Base-by-base conservation (phyloP, 2,113 vertebrate species). In the Noctilio leporinus region DNA sequence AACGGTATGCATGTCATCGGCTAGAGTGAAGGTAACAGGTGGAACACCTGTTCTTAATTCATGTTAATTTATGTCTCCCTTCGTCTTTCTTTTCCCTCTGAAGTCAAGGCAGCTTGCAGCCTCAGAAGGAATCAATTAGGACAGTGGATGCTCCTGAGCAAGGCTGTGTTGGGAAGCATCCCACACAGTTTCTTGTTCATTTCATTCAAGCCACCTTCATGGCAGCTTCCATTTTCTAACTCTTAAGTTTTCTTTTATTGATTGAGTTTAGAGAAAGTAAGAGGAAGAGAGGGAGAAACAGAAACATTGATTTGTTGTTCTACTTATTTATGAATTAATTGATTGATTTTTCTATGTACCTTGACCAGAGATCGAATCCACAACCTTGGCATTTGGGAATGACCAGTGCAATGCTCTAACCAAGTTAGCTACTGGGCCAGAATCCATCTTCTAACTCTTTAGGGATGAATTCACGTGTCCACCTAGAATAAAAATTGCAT, bases 401-500 rank as follows among this genome's bases (percentile, higher is more conserved):
- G 11, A 30, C 59, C 59, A 30, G 59, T 26, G 4, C 2, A 2
- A 30, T 28, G 11, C 28, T 62, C 57, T 15, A 62, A 62, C 59
- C 59, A 62, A 62, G 59, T 14, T 4, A 62, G 28, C 59, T 62
- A 62, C 28, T 3, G 28, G 4, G 59, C 59, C 59, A 30, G 59
- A 11, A 89, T 93, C 92, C 69, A 75, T 87, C 93, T 95, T 84
- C 81, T 57, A 45, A 90, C 38, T 78, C 95, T 83, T 89, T 49
- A 93, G 55, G 78, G 77, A 85, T 90, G 84, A 95, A 78, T 95
- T 85, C 77, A 49, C 64, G 45, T 77, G 55, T 93, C 84, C 62
- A n/a, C n/a, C 47, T 65, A 11, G 76, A 95, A 96, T 96, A 95
- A 38, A 84, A 83, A 97, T 91, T 78, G 11, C 57, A 78, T 45